Conservation (phyloP, 1,140 invertebrate species). For the Arctopsyche grandis region DNA sequence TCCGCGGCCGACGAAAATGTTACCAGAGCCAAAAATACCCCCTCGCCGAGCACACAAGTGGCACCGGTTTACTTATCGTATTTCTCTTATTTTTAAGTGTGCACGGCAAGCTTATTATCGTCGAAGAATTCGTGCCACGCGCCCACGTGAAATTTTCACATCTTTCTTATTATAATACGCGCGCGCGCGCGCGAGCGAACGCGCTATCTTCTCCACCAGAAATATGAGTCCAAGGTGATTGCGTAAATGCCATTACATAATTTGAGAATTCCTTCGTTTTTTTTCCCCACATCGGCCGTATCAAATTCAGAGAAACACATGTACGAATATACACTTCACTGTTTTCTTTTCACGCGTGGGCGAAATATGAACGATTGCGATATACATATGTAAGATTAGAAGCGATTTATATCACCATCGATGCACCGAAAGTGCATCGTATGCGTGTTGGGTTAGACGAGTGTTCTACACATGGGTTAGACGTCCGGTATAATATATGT, state of each 20-base stretch:
- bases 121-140: slow-evolving; percentile 42
- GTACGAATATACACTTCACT: background rate
- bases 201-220: background rate
- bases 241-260: slow-evolving; percentile 42
- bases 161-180: slow-evolving; percentile 29
- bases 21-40: slow-evolving; percentile 37
- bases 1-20: slow-evolving; percentile 17
- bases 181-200: background rate
- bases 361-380: background rate
- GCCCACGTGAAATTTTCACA: slow-evolving; percentile 43
- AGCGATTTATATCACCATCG: no score
- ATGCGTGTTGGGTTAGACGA: background rate
- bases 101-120: slow-evolving; percentile 38
- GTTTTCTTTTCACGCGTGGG: no score
- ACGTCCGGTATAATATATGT: no score
- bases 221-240: slow-evolving; percentile 33
- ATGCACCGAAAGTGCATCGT: no score
- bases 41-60: slow-evolving; percentile 8
- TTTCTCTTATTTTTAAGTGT: slow-evolving; percentile 41
- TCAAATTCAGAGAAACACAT: background rate
- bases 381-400: background rate
- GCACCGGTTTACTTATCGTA: slow-evolving; percentile 45
- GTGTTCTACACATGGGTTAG: no score
- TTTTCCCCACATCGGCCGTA: background rate
- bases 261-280: background rate